These are phyloP conservation scores for Oikopleura vanhoeffeni DNA, from an alignment of 23 tunicate genomes.

Conservation along the genomic window DNA sequence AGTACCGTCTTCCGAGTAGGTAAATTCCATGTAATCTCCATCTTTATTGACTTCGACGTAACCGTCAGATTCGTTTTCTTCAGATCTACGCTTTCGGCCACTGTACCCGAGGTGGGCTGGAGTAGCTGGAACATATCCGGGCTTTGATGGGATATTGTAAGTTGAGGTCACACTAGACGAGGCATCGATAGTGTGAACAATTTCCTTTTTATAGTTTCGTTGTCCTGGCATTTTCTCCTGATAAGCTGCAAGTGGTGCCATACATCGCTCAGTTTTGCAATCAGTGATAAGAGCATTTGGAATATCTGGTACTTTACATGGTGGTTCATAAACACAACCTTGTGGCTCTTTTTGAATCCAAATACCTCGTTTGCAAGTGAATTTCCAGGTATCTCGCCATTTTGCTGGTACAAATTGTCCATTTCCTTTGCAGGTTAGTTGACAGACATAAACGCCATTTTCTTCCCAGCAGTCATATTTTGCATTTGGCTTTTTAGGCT, in stretches of 20 bases:
- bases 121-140: not conserved
- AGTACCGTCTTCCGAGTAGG: not conserved
- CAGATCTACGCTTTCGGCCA: not conserved
- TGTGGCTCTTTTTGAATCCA: not conserved
- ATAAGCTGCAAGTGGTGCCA: not conserved
- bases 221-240: not conserved
- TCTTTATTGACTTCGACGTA: not conserved
- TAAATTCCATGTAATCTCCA: not conserved
- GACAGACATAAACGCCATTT: not conserved
- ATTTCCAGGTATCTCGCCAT: not conserved
- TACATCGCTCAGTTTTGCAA: not conserved
- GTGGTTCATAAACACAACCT: not conserved
- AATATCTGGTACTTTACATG: not conserved
- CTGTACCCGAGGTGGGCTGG: not conserved
- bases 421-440: not conserved
- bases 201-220: not conserved
- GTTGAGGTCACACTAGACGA: too few species aligned
- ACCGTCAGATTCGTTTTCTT: not conserved
- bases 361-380: not conserved
- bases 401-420: not conserved
- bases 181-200: too few species aligned
- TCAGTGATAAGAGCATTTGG: not conserved
- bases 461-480: not conserved
- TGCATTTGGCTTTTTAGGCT: not conserved
- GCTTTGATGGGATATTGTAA: not conserved